These are phyloP conservation scores for Troides helena DNA, from an alignment of 2,888 invertebrate species.

Conservation along the genomic window DNA sequence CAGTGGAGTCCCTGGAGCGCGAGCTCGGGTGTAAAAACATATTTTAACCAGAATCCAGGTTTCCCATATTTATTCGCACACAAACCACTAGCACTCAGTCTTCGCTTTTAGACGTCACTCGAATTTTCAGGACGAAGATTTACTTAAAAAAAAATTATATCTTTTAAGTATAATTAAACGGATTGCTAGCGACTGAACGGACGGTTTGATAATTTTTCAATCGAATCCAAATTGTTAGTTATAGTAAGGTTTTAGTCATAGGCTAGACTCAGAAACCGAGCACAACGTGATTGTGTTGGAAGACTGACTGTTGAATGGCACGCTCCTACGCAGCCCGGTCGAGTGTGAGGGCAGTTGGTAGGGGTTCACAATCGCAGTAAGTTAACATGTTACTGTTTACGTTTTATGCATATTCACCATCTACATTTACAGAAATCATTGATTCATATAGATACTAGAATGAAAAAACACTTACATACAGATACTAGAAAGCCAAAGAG, in stretches of 20 bases:
- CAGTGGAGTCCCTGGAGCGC: slow-evolving; percentile 66
- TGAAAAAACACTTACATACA: not conserved
- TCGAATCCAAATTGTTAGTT: not conserved
- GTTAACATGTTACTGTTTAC: slow-evolving; percentile 11
- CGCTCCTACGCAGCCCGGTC: slow-evolving; percentile 12
- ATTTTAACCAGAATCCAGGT: slow-evolving; percentile 73
- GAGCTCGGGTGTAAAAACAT: slow-evolving; percentile 77
- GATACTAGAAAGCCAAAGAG: too few species aligned
- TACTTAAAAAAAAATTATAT: not conserved
- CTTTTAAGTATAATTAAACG: not conserved
- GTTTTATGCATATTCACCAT: slow-evolving; percentile 13
- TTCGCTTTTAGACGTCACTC: slow-evolving; percentile 12
- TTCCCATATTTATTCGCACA: slow-evolving; percentile 65
- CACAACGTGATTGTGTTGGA: slow-evolving; percentile 36
- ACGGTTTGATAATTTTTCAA: not conserved
- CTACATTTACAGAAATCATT: not conserved
- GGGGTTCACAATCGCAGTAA: slow-evolving; percentile 17
- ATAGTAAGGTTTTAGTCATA: not conserved
- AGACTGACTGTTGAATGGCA: slow-evolving; percentile 36
- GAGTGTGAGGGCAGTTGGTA: slow-evolving; percentile 24
- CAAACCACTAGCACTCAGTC: slow-evolving; percentile 42
- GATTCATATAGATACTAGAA: not conserved
- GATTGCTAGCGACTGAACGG: too few species aligned
- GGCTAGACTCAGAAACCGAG: slow-evolving; percentile 29
- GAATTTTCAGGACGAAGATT: not conserved